Conservation (phyloP, 2,888 invertebrate species). For the Leistus spinibarbis region DNA sequence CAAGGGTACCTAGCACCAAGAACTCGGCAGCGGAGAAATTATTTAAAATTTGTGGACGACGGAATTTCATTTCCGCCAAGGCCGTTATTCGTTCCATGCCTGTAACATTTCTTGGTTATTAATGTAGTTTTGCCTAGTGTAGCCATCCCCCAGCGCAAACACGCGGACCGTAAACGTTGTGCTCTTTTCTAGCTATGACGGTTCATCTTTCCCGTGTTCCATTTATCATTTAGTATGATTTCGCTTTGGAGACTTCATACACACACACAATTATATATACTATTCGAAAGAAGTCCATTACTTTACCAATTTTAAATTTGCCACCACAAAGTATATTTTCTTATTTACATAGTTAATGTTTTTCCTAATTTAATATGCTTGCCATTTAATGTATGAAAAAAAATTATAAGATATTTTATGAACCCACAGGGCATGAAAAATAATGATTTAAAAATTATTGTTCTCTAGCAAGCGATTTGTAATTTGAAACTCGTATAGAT, state of each 20-base stretch:
- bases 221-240: slow-evolving; percentile 33
- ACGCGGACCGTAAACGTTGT: neutral
- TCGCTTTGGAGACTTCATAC: neutral
- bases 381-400: no score
- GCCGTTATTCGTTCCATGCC: slow-evolving; percentile 32
- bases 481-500: no score
- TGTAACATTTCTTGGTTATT: slow-evolving; percentile 37
- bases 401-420: no score
- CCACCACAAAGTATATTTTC: no score
- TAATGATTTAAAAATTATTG: no score
- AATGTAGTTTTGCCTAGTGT: slow-evolving; percentile 31
- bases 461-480: no score
- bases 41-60: slow-evolving; percentile 37
- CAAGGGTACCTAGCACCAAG: neutral
- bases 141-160: neutral
- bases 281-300: no score
- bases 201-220: slow-evolving; percentile 31
- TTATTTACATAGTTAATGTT: no score
- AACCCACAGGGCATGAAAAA: no score
- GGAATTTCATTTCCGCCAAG: slow-evolving; percentile 36
- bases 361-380: no score
- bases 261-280: no score
- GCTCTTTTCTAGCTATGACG: neutral
- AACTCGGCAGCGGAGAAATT: slow-evolving; percentile 13
- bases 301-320: no score